phyloP scores from a whole-genome alignment of 2,797 vertebrate species.

The Sebastolobus altivelis region DNA sequence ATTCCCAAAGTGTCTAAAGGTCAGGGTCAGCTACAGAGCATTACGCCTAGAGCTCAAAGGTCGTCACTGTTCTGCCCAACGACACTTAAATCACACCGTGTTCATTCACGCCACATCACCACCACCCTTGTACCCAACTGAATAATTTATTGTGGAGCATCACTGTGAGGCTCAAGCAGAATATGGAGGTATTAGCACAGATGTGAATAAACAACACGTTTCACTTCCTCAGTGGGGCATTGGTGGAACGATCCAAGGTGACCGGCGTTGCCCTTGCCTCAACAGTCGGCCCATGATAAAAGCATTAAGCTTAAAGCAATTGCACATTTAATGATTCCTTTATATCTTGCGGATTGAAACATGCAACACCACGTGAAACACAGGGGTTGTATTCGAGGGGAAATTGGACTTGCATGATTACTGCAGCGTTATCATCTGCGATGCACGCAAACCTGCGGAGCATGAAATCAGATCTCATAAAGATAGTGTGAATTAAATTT shows the following conservation, averaged over 20 bases:
- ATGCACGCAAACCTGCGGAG: conserved; percentile 52
- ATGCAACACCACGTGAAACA: conserved; percentile 15
- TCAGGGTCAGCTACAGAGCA: background rate
- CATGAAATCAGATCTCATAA: conserved; percentile 71
- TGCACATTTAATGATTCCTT: conserved; percentile 39
- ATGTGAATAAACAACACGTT: conserved; percentile 15
- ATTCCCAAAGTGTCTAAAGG: background rate
- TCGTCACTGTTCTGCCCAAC: background rate
- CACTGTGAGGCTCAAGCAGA: background rate
- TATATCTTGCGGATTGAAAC: conserved; percentile 33
- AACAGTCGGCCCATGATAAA: conserved; percentile 35
- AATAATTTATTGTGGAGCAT: background rate
- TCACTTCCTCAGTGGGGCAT: background rate
- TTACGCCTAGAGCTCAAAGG: background rate
- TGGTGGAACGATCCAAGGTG: conserved; percentile 3
- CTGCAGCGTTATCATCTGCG: conserved; percentile 39
- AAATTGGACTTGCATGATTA: conserved; percentile 59
- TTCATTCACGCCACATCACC: background rate
- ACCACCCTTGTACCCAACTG: too few species aligned
- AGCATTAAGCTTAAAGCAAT: conserved; percentile 27
- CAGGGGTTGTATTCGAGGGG: conserved; percentile 16
- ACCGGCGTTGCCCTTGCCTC: background rate
- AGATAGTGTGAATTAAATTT: conserved; percentile 63
- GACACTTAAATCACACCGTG: background rate
- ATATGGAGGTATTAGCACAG: background rate